Evolutionary conservation across 2,797 vertebrate genomes (phyloP).

Genomic region (Enteromius afrohamiltoni): DNA sequence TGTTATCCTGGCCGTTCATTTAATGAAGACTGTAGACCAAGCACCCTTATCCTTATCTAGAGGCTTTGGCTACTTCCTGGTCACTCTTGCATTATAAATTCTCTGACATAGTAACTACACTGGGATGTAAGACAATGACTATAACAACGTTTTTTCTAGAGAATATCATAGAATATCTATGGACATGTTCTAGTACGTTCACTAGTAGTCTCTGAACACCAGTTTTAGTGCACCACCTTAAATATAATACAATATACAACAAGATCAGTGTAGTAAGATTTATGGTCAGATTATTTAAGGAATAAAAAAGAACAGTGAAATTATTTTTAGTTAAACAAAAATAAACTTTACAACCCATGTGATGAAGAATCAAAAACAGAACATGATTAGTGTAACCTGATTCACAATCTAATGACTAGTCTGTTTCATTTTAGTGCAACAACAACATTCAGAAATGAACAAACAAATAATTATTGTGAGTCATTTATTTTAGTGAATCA

Average conservation of each 20-base stretch:
- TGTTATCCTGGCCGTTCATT: constrained; percentile 49
- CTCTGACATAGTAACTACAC: not conserved
- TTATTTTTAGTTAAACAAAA: not conserved
- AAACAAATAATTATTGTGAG: not conserved
- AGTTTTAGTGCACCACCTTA: not conserved
- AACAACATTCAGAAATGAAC: not conserved
- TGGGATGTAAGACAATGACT: not conserved
- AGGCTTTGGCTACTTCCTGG: constrained; percentile 49
- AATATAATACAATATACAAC: not conserved
- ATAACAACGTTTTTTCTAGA: not conserved
- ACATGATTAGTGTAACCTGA: not conserved
- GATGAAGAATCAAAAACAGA: not conserved
- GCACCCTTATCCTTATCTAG: constrained; percentile 9
- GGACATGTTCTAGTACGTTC: not conserved
- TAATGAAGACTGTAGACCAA: constrained; percentile 52
- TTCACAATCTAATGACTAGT: not conserved
- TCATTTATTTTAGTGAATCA: too few species aligned
- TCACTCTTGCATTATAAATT: constrained; percentile 58
- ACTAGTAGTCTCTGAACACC: not conserved
- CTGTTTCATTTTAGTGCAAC: not conserved
- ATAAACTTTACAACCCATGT: not conserved
- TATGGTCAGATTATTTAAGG: too few species aligned
- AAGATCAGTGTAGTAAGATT: not conserved
- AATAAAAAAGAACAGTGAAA: too few species aligned
- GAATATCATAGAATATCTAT: not conserved